Evolutionary conservation across 2,797 vertebrate species (phyloP), one percentile per base, ranked within the genome.

Genomic region (Gila robusta): DNA sequence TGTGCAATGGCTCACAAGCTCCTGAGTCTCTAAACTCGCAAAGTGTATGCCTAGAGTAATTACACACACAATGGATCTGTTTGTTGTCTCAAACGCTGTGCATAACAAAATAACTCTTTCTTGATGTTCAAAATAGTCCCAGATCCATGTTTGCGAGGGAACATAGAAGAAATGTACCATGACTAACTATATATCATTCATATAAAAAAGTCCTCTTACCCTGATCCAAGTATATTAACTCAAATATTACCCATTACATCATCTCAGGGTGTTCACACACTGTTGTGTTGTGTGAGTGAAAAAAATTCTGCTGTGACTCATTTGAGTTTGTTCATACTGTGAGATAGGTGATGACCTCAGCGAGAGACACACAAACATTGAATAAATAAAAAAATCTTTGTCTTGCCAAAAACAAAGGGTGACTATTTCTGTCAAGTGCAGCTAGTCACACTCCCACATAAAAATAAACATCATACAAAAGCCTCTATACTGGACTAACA

Each of bases 301-400:
- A 64, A 47, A 5, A 14, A 16, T 86, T 79, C 49, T 26, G 52
- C 81, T 52, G 49, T 74, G 81, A 79, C 80, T 85, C 79, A 76
- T 80, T 87, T 85, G 79, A 77, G 39, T 54, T 26, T 76, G 72
- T 59, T 81, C 71, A 69, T 56, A 28, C 32, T 49, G 72, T 21
- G 76, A 70, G 80, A 87, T 78, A 23, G 76, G 67, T 49, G 80
- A 86, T 74, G 71, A 87, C 70, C 74, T 88, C 77, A 78, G 73
- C 28, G n/a, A 66, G 21, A 89, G 21, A 73, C 76, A 66, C 28
- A 77, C 76, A 79, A 35, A 17, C 62, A 62, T 17, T 21, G 23
- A 32, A 9, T 26, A 26, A 64, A 32, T 70, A 62, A 56, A 83
- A 14, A 47, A 69, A 66, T 5, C 54, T 52, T 70, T 74, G 26